Evolutionary conservation across 1,140 invertebrate species (phyloP), one percentile per base, ranked within the genome.

Genomic region (Plectrocnemia conspersa): DNA sequence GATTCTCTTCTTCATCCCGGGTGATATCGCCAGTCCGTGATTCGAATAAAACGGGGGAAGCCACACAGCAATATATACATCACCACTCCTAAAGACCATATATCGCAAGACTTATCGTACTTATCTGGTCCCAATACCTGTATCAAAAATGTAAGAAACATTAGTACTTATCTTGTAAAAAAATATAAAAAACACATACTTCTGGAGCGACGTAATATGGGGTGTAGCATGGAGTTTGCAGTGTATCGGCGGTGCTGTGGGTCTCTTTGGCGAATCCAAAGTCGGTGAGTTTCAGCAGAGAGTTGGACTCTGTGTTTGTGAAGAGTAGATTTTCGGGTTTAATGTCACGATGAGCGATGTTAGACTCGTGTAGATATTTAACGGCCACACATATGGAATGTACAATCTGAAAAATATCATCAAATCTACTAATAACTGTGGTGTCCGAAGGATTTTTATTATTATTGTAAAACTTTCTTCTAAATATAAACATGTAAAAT

Each of bases 261-360:
- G 88, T 93, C 74, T 97, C 91, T 73, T 99, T 99, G n/a, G 97
- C 97, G 80, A 99, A 99, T n/a, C 97, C 97, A 77, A 98, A 99
- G 75, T 99, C 97, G 27, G 95, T 98, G 59, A 99, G 76, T 76
- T 98, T 99, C 32, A 98, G 79, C 58, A 90, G 78, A 22, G 89
- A 93, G 64, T 79, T 78, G 3, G 74, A 77, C 62, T 82, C 80
- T 71, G 69, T 64, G 60, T 79, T 83, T 0, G 87, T 88, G 69
- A 93, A 95, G 0, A 95, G 69, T 23, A 94, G 76, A 73, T 93
- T 93, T 75, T 94, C 91, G 21, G 89, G 89, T 75, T 98, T 98
- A 58, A 98, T 83, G 76, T 98, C 95, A 62, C 96, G 79, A 71
- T 99, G 96, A 22, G 96, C 96, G 63, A 98, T 97, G 71, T 98